Evolutionary conservation across 2,797 vertebrate species (phyloP), one percentile per base, ranked within the genome.

Genomic region (Mallotus villosus): DNA sequence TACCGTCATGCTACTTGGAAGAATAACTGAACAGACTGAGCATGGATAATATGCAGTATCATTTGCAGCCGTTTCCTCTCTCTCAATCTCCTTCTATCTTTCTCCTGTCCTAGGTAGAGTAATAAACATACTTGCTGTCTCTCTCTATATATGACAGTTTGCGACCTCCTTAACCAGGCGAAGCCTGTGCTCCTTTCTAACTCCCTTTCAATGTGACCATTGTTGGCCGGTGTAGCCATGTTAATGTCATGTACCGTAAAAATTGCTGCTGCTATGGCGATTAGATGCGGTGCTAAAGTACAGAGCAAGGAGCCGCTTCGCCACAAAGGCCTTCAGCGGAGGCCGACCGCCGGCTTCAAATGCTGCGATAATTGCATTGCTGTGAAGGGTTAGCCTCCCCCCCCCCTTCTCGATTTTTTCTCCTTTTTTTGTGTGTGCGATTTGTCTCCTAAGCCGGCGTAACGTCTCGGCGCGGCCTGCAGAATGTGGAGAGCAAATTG

Each of bases 201-300:
- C 88, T 89, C 89, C 89, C 82, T 91, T 92, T 93, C 85, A 93
- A 90, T 84, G 89, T 87, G 76, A 80, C 81, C 90, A 88, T 94
- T 94, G 93, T 92, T 91, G 87, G 85, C 85, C 89, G 92, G 90
- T 88, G 86, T 89, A 82, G 90, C 92, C 92, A 90, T 93, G 93
- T 94, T 98, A 98, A 98, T 98, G 97, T 98, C 97, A 96, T 99
- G 97, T 98, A 99, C 95, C 97, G 96, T 99, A 97, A 95, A 98
- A 98, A 99, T 98, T 95, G 96, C 96, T 89, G 93, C 92, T 94
- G 97, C 97, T 96, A 98, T 99, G 97, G 97, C 95, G 97, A 98
- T 99, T 99, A 99, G 96, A 90, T 95, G 93, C 93, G 91, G 91
- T 93, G 96, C 95, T 95, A 96, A 94, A 96, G 94, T 97, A 97